These are phyloP conservation scores for Rattus rattus DNA, from an alignment of 2,113 vertebrate species.

Conservation along the genomic window DNA sequence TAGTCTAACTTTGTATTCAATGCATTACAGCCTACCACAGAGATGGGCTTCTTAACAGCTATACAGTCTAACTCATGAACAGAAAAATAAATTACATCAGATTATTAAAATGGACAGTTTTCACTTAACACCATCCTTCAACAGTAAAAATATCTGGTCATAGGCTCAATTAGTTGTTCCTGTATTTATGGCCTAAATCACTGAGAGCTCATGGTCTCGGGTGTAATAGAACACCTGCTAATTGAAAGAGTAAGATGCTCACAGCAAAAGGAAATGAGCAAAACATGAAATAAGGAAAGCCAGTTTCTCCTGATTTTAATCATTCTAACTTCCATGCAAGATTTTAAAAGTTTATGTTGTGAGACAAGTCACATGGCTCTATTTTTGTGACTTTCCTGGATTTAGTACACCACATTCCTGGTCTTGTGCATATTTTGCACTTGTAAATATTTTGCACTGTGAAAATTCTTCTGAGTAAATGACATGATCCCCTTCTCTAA, in stretches of 20 bases:
- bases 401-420: background rate
- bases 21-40: background rate
- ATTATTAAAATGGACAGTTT: background rate
- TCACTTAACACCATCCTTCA: background rate
- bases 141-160: background rate
- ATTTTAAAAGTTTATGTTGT: background rate
- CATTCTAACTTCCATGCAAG: background rate
- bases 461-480: background rate
- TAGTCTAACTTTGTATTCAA: background rate
- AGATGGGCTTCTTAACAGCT: background rate
- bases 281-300: background rate
- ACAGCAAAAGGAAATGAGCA: background rate
- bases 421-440: background rate
- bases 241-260: background rate
- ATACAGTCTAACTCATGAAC: accelerated
- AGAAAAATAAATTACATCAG: background rate
- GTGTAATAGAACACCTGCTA: background rate
- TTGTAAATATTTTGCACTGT: background rate
- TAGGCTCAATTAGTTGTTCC: background rate
- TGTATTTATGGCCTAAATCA: background rate
- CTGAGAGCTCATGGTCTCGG: background rate
- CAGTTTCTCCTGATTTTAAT: background rate
- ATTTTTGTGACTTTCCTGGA: background rate
- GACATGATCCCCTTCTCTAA: background rate
- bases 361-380: background rate